Conservation (phyloP, 2,113 vertebrate genomes). For the Catharus minimus region DNA sequence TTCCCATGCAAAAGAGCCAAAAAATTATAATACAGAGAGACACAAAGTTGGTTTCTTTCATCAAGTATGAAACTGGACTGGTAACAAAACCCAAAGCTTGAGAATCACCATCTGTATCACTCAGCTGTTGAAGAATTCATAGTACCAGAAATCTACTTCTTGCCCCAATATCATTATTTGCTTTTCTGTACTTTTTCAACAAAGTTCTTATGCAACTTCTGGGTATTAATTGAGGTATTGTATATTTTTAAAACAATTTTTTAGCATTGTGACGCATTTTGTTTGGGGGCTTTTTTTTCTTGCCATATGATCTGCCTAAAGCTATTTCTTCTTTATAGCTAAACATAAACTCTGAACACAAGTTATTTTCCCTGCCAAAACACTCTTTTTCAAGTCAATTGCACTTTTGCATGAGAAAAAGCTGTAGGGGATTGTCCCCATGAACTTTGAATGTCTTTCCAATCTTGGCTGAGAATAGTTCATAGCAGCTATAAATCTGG, state of each 20-base stretch:
- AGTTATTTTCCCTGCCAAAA: conserved; percentile 11
- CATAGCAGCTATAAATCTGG: not conserved
- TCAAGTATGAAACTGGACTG: not conserved
- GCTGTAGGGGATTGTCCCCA: not conserved
- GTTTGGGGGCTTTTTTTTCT: not conserved
- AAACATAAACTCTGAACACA: not conserved
- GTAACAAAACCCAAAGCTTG: not conserved
- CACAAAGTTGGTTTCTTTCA: not conserved
- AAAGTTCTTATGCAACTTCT: not conserved
- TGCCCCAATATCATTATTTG: not conserved
- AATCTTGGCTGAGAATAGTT: not conserved
- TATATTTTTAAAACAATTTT: not conserved
- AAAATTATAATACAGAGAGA: not conserved
- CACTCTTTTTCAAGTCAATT: not conserved
- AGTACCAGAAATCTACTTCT: not conserved
- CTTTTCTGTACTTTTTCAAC: not conserved
- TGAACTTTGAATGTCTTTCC: conserved; percentile 13
- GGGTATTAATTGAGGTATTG: not conserved
- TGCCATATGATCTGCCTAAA: not conserved
- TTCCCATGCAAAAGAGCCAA: not conserved
- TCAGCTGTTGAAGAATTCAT: not conserved
- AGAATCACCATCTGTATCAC: not conserved
- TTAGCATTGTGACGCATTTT: not conserved
- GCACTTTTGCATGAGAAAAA: conserved; percentile 15
- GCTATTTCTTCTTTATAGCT: conserved; percentile 16